Percentiles rank a stretch among this genome's conserved stretches.
Conservation (phyloP, 2,888 invertebrate genomes). For the Agrochola circellaris region DNA sequence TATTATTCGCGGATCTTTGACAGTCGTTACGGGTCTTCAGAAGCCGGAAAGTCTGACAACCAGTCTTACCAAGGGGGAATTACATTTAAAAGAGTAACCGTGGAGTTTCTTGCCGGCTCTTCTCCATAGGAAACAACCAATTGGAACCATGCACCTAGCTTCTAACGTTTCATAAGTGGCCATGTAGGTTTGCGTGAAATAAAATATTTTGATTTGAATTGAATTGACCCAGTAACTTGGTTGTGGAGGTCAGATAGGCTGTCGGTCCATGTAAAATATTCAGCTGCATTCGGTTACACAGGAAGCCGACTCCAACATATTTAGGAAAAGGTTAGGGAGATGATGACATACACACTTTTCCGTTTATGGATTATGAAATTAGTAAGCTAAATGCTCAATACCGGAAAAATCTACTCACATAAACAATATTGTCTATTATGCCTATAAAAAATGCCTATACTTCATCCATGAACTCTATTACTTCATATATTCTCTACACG, state of each 20-base stretch:
- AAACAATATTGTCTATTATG: background rate
- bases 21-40: background rate
- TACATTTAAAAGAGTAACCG: background rate
- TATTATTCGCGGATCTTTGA: background rate
- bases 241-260: background rate
- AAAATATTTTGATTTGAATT: too few relatives aligned
- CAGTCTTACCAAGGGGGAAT: background rate
- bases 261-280: background rate
- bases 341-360: background rate
- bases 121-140: too few relatives aligned
- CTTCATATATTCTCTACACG: background rate
- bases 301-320: background rate
- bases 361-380: background rate
- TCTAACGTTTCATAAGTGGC: too few relatives aligned
- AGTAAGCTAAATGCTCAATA: background rate
- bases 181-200: too few relatives aligned
- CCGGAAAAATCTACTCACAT: background rate
- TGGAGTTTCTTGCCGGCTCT: too few relatives aligned
- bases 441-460: too few relatives aligned
- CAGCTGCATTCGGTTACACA: background rate
- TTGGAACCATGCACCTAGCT: too few relatives aligned
- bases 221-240: background rate
- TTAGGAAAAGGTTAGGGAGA: background rate
- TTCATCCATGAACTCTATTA: background rate
- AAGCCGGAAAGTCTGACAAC: background rate